Conservation (phyloP, 1,140 invertebrate species). For the Heliconius nattereri region DNA sequence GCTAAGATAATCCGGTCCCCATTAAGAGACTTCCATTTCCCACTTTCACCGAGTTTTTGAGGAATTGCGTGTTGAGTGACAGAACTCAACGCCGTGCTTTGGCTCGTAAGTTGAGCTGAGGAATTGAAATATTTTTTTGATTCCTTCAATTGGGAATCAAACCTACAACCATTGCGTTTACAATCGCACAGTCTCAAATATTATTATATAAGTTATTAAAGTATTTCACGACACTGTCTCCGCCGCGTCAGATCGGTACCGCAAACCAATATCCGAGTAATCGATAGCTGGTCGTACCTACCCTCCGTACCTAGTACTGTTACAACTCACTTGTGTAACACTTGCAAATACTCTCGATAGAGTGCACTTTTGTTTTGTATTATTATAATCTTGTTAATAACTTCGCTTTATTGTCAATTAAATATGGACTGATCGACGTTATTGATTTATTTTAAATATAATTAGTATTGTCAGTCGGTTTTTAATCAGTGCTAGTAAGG, state of each 20-base stretch:
- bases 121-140: not conserved
- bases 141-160: not conserved
- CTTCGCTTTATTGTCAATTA: too few relatives aligned
- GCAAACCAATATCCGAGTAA: constrained; percentile 11
- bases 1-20: not conserved
- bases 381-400: too few relatives aligned
- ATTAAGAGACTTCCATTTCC: not conserved
- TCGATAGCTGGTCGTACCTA: not conserved
- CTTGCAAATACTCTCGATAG: not conserved
- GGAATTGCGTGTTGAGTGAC: not conserved
- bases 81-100: not conserved
- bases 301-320: not conserved
- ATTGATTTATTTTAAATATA: too few relatives aligned
- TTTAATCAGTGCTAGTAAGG: too few relatives aligned
- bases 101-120: not conserved
- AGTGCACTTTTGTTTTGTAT: constrained; percentile 1
- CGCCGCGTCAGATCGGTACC: not conserved
- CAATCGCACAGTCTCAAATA: too few relatives aligned
- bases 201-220: not conserved
- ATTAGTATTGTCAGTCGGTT: too few relatives aligned
- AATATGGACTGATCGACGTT: too few relatives aligned
- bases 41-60: not conserved
- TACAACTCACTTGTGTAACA: not conserved
- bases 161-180: not conserved
- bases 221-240: not conserved